Conservation (phyloP, 2,888 invertebrate species). For the Tetranychus piercei region DNA sequence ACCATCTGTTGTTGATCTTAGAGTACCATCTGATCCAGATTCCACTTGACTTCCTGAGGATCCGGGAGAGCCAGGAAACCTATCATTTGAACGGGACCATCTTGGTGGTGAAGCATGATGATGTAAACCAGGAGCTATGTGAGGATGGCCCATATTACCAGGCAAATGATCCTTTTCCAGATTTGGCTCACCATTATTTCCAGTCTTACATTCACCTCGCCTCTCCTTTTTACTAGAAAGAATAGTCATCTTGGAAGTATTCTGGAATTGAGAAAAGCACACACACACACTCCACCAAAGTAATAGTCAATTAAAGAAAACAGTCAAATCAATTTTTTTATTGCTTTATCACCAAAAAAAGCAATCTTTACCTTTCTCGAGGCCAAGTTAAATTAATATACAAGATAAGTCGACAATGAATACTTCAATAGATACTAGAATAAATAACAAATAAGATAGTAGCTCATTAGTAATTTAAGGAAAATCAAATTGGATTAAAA, state of each 20-base stretch:
- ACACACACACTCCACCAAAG: too few species aligned
- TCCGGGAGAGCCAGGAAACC: not conserved
- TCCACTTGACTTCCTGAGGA: not conserved
- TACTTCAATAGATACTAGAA: too few species aligned
- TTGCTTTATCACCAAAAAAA: too few species aligned
- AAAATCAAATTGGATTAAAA: too few species aligned
- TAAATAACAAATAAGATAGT: too few species aligned
- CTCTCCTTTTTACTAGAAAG: constrained; percentile 4
- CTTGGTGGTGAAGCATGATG: constrained; percentile 2
- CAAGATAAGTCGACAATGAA: too few species aligned
- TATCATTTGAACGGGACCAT: not conserved
- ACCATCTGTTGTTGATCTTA: not conserved
- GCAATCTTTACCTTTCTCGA: too few species aligned
- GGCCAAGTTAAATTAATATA: too few species aligned
- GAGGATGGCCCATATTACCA: not conserved
- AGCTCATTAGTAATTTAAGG: too few species aligned
- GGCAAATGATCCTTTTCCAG: not conserved
- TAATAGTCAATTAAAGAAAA: too few species aligned
- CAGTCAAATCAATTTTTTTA: too few species aligned
- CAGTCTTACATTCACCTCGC: not conserved
- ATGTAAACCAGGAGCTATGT: not conserved
- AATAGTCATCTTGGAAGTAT: constrained; percentile 7
- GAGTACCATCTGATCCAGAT: not conserved
- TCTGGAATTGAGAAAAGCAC: too few species aligned
- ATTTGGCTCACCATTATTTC: not conserved